Percentiles rank a stretch among this genome's conserved stretches.
Evolutionary conservation across 2,113 vertebrate species (phyloP).

Genomic region (Pituophis catenifer): DNA sequence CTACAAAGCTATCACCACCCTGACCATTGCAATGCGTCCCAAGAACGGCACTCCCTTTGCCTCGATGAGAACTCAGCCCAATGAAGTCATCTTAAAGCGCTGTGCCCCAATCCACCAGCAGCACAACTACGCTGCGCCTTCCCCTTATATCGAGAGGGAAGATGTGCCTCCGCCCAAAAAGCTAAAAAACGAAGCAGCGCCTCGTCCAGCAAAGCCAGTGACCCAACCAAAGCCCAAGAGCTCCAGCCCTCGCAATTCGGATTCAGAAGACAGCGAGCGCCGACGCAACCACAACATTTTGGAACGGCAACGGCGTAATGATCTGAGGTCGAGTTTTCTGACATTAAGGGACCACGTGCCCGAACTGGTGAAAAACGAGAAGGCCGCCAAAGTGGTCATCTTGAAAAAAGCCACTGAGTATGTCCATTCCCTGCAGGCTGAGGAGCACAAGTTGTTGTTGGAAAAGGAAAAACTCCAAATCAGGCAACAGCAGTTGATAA

Average conservation of each 20-base stretch:
- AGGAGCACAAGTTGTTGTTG: constrained; percentile 84
- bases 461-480: constrained; percentile 89
- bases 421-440: constrained; percentile 84
- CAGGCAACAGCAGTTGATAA: constrained; percentile 86
- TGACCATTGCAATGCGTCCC: constrained; percentile 75
- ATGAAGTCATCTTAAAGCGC: constrained; percentile 89
- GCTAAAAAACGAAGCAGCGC: constrained; percentile 72
- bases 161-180: constrained; percentile 85
- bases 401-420: constrained; percentile 98
- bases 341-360: constrained; percentile 95
- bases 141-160: constrained; percentile 85
- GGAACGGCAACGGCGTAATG: constrained; percentile 96
- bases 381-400: constrained; percentile 97
- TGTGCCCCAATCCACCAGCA: constrained; percentile 96
- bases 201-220: constrained; percentile 70
- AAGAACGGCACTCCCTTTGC: constrained; percentile 66
- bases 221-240: constrained; percentile 78
- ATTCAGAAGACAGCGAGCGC: constrained; percentile 96
- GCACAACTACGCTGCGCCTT: constrained; percentile 96
- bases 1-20: constrained; percentile 73
- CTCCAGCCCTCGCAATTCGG: constrained; percentile 86
- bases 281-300: constrained; percentile 97
- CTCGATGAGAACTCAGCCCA: constrained; percentile 68
- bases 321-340: constrained; percentile 95
- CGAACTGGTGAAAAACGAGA: constrained; percentile 93